Percentiles rank a stretch among this genome's conserved stretches.
phyloP scores from a whole-genome alignment of 1,140 invertebrate species.

The Drosophila tropicalis region DNA sequence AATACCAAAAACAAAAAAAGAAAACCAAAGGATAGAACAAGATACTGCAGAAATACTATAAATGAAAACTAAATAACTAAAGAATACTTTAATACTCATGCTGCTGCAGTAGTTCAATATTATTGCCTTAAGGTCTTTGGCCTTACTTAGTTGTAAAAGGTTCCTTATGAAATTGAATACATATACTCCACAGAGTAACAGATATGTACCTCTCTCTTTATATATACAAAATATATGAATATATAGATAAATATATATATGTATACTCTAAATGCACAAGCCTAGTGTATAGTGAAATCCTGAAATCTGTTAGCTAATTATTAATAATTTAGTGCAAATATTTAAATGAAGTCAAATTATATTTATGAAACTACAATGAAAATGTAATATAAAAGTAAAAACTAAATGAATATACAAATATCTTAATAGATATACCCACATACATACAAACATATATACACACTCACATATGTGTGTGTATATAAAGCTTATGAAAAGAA shows the following conservation, averaged over 20 bases:
- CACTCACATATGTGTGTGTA: constrained; percentile 15
- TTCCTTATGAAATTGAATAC: constrained; percentile 63
- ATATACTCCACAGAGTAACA: constrained; percentile 24
- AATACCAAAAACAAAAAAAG: constrained; percentile 30
- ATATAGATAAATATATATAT: constrained; percentile 24
- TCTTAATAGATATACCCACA: constrained; percentile 39
- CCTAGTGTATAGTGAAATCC: constrained; percentile 51
- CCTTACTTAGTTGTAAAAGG: constrained; percentile 62
- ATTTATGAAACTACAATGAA: constrained; percentile 39
- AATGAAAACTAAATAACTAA: neutral
- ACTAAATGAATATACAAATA: constrained; percentile 48
- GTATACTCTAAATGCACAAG: constrained; percentile 48
- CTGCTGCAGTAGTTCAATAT: constrained; percentile 48
- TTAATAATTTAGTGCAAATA: constrained; percentile 70
- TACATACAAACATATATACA: neutral
- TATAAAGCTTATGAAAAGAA: constrained; percentile 31
- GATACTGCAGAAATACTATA: neutral
- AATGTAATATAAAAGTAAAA: constrained; percentile 49
- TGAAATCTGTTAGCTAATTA: constrained; percentile 64
- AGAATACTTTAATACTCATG: neutral
- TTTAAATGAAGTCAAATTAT: constrained; percentile 56
- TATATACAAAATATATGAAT: neutral
- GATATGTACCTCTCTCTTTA: constrained; percentile 9
- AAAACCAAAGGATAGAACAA: constrained; percentile 5
- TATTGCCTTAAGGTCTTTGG: constrained; percentile 67